phyloP scores from a whole-genome alignment of 2,797 vertebrate species.

The Halcyon leucocephala region DNA sequence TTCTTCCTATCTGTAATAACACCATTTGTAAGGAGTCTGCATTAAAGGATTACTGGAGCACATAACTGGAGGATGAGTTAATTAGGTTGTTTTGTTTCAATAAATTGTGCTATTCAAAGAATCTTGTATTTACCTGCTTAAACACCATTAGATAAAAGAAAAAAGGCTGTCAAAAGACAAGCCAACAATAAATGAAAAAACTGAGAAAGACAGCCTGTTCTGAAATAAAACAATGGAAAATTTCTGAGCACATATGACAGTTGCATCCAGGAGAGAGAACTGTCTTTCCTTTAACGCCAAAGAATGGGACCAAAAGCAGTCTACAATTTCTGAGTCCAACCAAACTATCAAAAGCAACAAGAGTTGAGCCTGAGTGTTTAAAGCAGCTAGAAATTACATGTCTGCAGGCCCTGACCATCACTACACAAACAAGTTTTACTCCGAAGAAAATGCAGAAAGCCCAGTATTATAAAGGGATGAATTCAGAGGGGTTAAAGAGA shows the following conservation, averaged over 20 bases:
- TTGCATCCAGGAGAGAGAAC: neutral
- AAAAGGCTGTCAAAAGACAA: neutral
- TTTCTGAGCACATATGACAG: neutral
- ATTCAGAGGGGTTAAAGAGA: neutral
- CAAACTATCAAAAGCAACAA: neutral
- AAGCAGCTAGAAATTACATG: neutral
- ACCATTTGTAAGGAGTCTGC: neutral
- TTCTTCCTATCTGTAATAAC: slow-evolving; percentile 25
- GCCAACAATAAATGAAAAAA: neutral
- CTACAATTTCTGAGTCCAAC: neutral
- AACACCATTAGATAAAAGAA: neutral
- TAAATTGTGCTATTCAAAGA: slow-evolving; percentile 13
- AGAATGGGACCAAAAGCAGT: neutral
- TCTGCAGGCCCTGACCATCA: neutral
- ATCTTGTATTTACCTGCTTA: neutral
- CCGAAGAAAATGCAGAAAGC: neutral
- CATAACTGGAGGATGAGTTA: neutral
- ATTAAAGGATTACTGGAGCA: slow-evolving; percentile 29
- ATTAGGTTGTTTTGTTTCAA: slow-evolving; percentile 18
- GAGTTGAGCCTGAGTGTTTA: neutral
- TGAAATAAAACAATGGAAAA: neutral
- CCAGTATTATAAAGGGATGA: neutral
- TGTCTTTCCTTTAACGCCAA: neutral
- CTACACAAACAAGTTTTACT: fast-evolving
- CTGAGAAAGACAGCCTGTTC: neutral